Base-by-base conservation (phyloP, 2,113 vertebrate species). In the Phrynosoma platyrhinos region DNA sequence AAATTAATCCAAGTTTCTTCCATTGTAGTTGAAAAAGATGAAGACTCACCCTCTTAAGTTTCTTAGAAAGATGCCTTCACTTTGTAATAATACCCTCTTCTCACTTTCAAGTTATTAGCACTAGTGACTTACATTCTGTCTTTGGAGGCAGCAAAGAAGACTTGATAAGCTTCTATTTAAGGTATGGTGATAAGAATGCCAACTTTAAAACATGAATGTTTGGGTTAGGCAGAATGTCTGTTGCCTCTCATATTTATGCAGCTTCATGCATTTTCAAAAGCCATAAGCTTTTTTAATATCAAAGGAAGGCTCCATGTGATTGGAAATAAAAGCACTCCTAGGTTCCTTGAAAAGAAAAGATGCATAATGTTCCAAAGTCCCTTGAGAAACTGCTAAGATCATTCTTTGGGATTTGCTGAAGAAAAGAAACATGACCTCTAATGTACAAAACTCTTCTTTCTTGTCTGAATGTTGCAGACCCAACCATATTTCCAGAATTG, bases 101-200 rank as follows among this genome's bases (percentile, higher is more conserved):
- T 18, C 12, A 2, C 64, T 82, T 82, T n/a, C 40, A 52, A 42
- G 3, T 27, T 83, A n/a, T 69, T n/a, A 42, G 16, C 42, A 30
- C 25, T 10, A 83, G 16, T 83, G 82, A 69, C 27, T 83, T 40
- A 83, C n/a, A n/a, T n/a, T 83, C 66, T 71, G 66, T 83, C 82
- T 71, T 71, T 53, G 30, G 68, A n/a, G 52, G 16, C 30, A 83
- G 82, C 9, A 47, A 27, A 72, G 30, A 71, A 30, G n/a, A 72
- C 42, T 53, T 12, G 27, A 21, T 83, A 53, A 83, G 52, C 25
- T 83, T 83, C 71, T n/a, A 69, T 71, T 83, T 21, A 71, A 71
- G 42, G 16, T 52, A 2, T 2, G 3, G n/a, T 83, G 27, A 71
- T 71, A 47, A 71, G 71, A 83, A n/a, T 2, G 47, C 25, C 64